Evolutionary conservation across 1,140 invertebrate species (phyloP), one percentile per base, ranked within the genome.

Genomic region (Chelonus insularis): DNA sequence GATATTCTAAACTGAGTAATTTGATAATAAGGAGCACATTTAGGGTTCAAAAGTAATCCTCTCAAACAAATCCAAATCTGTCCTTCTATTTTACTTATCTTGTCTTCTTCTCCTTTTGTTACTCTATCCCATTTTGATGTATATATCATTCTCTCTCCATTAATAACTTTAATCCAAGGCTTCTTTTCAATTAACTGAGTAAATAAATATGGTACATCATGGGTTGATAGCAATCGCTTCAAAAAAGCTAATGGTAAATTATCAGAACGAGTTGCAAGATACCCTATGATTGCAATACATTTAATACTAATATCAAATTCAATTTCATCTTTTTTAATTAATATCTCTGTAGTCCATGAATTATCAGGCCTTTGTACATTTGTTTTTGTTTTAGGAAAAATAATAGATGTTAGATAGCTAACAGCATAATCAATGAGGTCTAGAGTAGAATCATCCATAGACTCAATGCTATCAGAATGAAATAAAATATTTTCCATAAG

Each of bases 381-480:
- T 65, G 70, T 62, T 58, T 68, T 63, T 64, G 79, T 83, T 62
- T 78, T 71, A 55, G 84, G 73, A 1, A 83, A 81, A 20, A 66
- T 52, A 39, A 89, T 74, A 21, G 79, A 72, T 14, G 83, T 84
- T 0, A 89, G 71, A 41, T 81, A 82, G 60, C 85, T 82, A 1
- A 87, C 82, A 29, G 84, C 81, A 68, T 93, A 93, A 75, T 92
- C 89, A n/a, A 92, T 80, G 1, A 93, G 72, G 78, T 93, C 91
- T 6, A 90, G 80, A 12, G 86, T 80, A 6, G 85, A 78, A 48
- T 93, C 90, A 39, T 85, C 85, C 41, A 93, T 77, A 23, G 86
- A 84, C 69, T 90, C 86, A 54, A 85, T 87, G 20, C 87, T 85
- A 68, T 88, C 89, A 6, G 84, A 83, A 74, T 94, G 90, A 72